phyloP scores from a whole-genome alignment of 2,113 vertebrate genomes.

The Scolopax mira region DNA sequence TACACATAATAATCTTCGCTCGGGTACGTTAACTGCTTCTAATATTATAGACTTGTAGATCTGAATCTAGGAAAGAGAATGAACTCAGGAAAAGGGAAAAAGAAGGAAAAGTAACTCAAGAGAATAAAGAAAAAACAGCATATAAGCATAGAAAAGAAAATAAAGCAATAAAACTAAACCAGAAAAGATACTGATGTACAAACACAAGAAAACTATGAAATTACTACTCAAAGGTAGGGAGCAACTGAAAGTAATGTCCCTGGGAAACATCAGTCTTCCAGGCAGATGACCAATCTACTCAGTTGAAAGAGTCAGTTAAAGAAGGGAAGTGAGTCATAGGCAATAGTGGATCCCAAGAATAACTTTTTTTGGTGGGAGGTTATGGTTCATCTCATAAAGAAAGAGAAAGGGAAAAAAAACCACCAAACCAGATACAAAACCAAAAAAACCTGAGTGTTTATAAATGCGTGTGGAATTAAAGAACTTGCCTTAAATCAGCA shows the following conservation, averaged over 20 bases:
- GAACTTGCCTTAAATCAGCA: background rate
- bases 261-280: background rate
- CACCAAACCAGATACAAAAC: background rate
- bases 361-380: background rate
- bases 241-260: accelerated
- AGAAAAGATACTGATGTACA: background rate
- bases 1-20: background rate
- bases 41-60: background rate
- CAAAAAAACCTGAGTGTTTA: background rate
- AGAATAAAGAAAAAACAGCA: background rate
- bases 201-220: background rate
- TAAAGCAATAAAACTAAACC: background rate
- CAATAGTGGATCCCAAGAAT: background rate
- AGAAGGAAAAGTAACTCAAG: background rate
- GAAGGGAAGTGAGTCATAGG: background rate
- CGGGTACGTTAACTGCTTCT: background rate
- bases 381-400: background rate
- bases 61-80: background rate
- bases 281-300: background rate
- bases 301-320: background rate
- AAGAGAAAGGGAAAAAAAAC: background rate
- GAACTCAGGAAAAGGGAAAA: background rate
- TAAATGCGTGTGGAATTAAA: background rate
- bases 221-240: background rate
- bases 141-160: background rate